These are phyloP conservation scores for Heliothis peltigera DNA, from an alignment of 2,888 invertebrate genomes.

Conservation along the genomic window DNA sequence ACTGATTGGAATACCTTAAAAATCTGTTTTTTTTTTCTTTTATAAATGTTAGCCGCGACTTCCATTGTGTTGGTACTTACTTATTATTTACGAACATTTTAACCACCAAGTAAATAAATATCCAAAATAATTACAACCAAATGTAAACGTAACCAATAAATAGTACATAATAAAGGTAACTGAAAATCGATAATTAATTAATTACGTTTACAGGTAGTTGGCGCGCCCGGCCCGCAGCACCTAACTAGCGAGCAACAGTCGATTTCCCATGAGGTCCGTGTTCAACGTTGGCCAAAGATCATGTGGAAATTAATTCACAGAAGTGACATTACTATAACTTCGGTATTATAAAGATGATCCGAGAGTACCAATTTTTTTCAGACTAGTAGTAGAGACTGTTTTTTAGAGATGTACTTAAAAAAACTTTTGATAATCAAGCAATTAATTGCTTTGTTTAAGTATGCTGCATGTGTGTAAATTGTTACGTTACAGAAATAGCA, in stretches of 20 bases:
- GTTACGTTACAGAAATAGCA: no score
- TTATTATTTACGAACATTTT: background rate
- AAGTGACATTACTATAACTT: slow-evolving; percentile 5
- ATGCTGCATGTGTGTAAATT: no score
- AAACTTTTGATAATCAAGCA: no score
- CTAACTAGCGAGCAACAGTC: slow-evolving; percentile 86
- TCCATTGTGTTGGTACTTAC: no score
- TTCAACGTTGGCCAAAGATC: slow-evolving; percentile 81
- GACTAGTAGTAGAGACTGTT: no score
- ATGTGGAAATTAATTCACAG: slow-evolving; percentile 39
- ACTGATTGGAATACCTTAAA: no score
- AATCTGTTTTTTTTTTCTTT: no score
- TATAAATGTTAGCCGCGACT: no score
- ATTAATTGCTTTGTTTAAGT: no score
- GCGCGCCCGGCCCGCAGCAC: slow-evolving; percentile 82
- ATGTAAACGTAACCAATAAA: slow-evolving; percentile 56
- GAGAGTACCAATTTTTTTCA: background rate
- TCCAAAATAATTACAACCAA: slow-evolving; percentile 28
- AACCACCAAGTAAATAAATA: slow-evolving; percentile 10
- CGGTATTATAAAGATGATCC: background rate
- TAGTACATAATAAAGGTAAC: slow-evolving; percentile 60
- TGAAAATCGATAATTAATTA: slow-evolving; percentile 87
- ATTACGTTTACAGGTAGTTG: slow-evolving; percentile 83
- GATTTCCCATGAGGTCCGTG: slow-evolving; percentile 87
- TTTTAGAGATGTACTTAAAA: no score